Evolutionary conservation across 2,113 vertebrate species (phyloP).

Genomic region (Gnathonemus longibarbis): DNA sequence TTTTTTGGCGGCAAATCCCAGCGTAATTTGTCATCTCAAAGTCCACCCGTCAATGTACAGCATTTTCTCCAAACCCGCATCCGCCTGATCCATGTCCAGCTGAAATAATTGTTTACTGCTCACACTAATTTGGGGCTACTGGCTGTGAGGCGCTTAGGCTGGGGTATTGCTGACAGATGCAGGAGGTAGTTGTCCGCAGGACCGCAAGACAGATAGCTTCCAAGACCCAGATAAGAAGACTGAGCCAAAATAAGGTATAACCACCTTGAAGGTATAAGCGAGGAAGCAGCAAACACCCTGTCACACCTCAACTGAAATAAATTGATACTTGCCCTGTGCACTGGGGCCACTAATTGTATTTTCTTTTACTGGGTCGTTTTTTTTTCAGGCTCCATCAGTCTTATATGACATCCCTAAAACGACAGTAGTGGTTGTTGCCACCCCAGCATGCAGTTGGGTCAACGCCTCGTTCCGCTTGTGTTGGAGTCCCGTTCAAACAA

Average conservation of each 20-base stretch:
- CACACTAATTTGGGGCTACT: constrained; percentile 45
- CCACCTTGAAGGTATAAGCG: constrained; percentile 33
- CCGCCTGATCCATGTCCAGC: constrained; percentile 32
- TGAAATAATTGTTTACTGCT: constrained; percentile 61
- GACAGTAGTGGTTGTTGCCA: constrained; percentile 56
- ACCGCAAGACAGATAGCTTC: constrained; percentile 35
- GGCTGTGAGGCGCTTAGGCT: constrained; percentile 34
- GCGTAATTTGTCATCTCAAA: constrained; percentile 41
- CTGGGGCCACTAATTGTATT: constrained; percentile 65
- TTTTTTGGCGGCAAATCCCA: constrained; percentile 23
- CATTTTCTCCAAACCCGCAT: constrained; percentile 40
- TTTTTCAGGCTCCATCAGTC: constrained; percentile 66
- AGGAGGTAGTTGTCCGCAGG: constrained; percentile 42
- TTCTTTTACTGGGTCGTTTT: constrained; percentile 56
- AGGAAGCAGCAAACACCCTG: constrained; percentile 37
- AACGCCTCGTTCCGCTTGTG: constrained; percentile 36
- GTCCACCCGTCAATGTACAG: constrained; percentile 49
- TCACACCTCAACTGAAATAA: constrained; percentile 57
- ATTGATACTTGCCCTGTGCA: constrained; percentile 59
- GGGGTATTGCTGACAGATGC: constrained; percentile 32
- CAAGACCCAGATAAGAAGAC: constrained; percentile 42
- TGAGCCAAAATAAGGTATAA: constrained; percentile 39
- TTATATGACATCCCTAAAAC: constrained; percentile 55
- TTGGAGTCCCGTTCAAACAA: constrained; percentile 52
- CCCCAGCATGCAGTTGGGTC: constrained; percentile 46